Conservation (phyloP, 2,113 vertebrate genomes). For the Oplegnathus fasciatus region DNA sequence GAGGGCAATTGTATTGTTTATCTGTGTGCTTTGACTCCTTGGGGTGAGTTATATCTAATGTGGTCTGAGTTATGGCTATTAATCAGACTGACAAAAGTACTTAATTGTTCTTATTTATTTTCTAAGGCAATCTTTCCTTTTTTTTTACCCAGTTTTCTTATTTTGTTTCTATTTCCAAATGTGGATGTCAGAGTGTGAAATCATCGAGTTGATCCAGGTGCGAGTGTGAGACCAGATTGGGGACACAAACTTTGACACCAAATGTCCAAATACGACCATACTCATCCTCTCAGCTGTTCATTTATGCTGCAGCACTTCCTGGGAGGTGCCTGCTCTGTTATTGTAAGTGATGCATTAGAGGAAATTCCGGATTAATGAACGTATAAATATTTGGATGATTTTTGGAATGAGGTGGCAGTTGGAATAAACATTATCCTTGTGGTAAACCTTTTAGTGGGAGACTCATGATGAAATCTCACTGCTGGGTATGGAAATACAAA, state of each 20-base stretch:
- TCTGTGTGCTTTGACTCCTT: not conserved
- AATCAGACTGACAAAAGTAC: constrained; percentile 58
- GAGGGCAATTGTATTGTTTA: constrained; percentile 1
- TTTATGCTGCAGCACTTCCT: constrained; percentile 46
- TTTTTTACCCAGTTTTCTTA: not conserved
- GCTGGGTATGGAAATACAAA: constrained; percentile 37
- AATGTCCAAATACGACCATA: constrained; percentile 45
- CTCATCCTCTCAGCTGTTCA: constrained; percentile 39
- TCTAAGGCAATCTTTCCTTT: not conserved
- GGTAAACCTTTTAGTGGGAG: constrained; percentile 72
- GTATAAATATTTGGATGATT: constrained; percentile 80
- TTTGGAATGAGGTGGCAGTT: constrained; percentile 74
- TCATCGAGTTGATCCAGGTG: constrained; percentile 10
- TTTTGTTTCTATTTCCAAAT: not conserved
- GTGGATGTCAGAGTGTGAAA: constrained; percentile 30
- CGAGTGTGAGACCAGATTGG: not conserved
- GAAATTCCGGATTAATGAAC: constrained; percentile 82
- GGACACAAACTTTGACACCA: constrained; percentile 22
- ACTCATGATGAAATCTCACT: constrained; percentile 52
- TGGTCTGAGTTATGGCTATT: not conserved
- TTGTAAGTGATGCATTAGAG: constrained; percentile 81
- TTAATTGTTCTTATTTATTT: constrained; percentile 37
- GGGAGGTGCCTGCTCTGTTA: constrained; percentile 69
- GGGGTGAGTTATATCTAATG: not conserved
- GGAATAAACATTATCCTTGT: constrained; percentile 69